Conservation (phyloP, 2,888 invertebrate genomes). For the Drosophila mayaguana region DNA sequence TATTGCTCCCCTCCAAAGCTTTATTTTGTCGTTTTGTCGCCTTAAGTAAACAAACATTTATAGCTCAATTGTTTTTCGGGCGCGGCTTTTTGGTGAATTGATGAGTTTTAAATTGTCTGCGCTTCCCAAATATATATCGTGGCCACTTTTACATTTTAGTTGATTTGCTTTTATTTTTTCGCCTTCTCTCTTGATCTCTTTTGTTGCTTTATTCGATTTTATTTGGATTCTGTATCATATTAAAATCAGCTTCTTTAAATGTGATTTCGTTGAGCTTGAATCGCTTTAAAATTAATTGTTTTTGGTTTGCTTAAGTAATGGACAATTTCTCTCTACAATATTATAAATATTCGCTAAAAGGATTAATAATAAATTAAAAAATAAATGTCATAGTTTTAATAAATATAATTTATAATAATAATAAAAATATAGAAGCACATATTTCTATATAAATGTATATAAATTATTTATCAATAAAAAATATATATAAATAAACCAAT, state of each 20-base stretch:
- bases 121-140: not conserved
- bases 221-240: not conserved
- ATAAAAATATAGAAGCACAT: too few relatives aligned
- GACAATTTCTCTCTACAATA: not conserved
- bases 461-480: too few relatives aligned
- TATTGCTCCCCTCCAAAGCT: not conserved
- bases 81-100: slow-evolving; percentile 63
- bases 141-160: slow-evolving; percentile 11
- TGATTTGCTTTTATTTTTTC: not conserved
- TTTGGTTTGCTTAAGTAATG: not conserved
- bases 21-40: slow-evolving; percentile 45
- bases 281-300: not conserved
- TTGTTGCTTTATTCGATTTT: slow-evolving; percentile 56
- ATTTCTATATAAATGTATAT: too few relatives aligned
- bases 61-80: slow-evolving; percentile 66
- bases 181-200: not conserved
- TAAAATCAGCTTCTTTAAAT: slow-evolving; percentile 29
- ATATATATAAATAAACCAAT: too few relatives aligned
- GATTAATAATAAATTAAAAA: too few relatives aligned
- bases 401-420: too few relatives aligned
- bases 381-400: too few relatives aligned
- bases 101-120: slow-evolving; percentile 74
- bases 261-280: not conserved
- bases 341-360: too few relatives aligned
- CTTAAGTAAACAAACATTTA: slow-evolving; percentile 70